Evolutionary conservation across 2,888 invertebrate species (phyloP).

Genomic region (Chromoteleia sp.): DNA sequence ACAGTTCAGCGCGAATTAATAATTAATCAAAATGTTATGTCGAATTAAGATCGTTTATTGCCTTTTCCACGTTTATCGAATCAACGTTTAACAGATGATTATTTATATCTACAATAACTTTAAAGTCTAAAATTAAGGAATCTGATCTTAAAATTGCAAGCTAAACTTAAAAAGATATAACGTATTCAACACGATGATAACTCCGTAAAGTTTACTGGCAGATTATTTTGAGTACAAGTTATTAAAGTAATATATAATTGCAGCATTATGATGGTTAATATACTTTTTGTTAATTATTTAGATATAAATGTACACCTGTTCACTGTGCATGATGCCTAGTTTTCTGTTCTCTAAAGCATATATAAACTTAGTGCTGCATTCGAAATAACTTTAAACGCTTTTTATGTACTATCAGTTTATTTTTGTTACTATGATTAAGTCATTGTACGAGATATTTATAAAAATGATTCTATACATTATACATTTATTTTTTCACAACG

Average conservation of each 20-base stretch:
- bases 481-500: background rate
- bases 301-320: background rate
- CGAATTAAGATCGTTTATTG: too few species aligned
- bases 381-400: constrained; percentile 1
- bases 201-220: too few species aligned
- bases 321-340: background rate
- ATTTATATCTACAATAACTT: background rate
- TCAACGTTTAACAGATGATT: too few species aligned
- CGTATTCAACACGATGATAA: too few species aligned
- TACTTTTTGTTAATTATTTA: too few species aligned
- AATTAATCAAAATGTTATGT: constrained; percentile 7
- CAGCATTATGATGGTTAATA: too few species aligned
- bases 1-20: background rate
- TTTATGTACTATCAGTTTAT: constrained; percentile 18
- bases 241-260: too few species aligned
- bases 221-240: too few species aligned
- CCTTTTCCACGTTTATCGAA: too few species aligned
- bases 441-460: constrained; percentile 43
- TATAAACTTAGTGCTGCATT: background rate
- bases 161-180: too few species aligned
- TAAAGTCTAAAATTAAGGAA: background rate
- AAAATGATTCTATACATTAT: constrained; percentile 20
- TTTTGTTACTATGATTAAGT: constrained; percentile 32
- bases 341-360: background rate
- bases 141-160: too few species aligned